phyloP scores from a whole-genome alignment of 30 jellyfish, hydroid and myxozoan species.

The Hydractinia echinata region DNA sequence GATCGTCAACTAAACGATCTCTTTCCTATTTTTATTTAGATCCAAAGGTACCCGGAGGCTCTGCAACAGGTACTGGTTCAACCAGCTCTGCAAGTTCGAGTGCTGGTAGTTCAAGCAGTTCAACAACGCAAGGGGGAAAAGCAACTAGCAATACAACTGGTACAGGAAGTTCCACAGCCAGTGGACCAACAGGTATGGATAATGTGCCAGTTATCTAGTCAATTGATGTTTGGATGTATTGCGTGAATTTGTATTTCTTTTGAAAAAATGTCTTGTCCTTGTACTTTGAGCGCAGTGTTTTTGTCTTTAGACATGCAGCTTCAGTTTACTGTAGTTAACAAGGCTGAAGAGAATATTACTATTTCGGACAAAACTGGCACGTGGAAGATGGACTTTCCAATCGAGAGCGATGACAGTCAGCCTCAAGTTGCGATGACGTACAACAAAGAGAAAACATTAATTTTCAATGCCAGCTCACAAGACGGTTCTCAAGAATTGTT shows the following conservation, averaged over 20 bases:
- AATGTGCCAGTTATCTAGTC: too few species aligned
- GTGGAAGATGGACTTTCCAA: conserved; percentile 43
- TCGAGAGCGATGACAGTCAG: conserved; percentile 30
- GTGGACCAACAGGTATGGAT: too few species aligned
- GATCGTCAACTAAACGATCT: background rate
- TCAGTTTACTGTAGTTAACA: conserved; percentile 32
- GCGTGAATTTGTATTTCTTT: background rate
- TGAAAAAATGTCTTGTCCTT: background rate
- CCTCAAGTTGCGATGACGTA: conserved; percentile 46
- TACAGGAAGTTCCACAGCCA: background rate
- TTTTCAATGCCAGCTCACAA: conserved; percentile 53
- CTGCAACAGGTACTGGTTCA: conserved; percentile 48
- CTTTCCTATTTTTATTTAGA: background rate
- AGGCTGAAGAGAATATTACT: conserved; percentile 34
- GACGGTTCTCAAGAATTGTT: conserved; percentile 41
- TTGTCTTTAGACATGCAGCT: conserved; percentile 19
- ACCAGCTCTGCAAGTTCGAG: conserved; percentile 54
- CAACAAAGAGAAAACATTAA: conserved; percentile 37
- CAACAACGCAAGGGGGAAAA: conserved; percentile 23
- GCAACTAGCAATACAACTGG: conserved; percentile 33
- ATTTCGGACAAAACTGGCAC: conserved; percentile 29
- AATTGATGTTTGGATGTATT: background rate
- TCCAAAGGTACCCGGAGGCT: conserved; percentile 34
- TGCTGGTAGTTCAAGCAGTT: conserved; percentile 41
- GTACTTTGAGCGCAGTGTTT: background rate